Base-by-base conservation (phyloP, 2,113 vertebrate species). In the Mastomys coucha region DNA sequence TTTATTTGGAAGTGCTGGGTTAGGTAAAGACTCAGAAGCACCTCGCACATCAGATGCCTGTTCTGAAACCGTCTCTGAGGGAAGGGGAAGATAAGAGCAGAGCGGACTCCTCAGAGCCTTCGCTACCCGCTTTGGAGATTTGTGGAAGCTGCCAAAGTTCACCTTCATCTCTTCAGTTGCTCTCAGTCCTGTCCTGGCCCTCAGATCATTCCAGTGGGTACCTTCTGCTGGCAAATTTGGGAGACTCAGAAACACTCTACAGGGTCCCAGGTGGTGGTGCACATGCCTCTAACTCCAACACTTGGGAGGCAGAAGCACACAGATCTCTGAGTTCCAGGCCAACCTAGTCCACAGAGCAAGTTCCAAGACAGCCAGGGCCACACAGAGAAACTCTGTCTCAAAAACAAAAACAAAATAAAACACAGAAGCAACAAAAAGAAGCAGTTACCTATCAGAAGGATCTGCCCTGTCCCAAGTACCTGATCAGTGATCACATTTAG, bases 11-110 rank as follows among this genome's bases (percentile, higher is more conserved):
- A 92, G 90, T 96, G 86, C 75, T 3, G 81, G 63, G 75, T 81
- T 88, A 95, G 92, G 77, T 84, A 91, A 89, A 96, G 85, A 78
- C 49, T 14, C 76, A 76, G 60, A 96, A 80, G 33, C 65, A 24
- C 58, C 69, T 65, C 80, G 20, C 45, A 95, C 36, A 87, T 89
- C 8, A 69, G 63, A 93, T 75, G 87, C 81, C 63, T 10, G 65
- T 92, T 92, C 87, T 85, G 91, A 67, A 92, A 96, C 90, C 88
- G 89, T 81, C 93, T 90, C 67, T 72, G 63, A 86, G 28, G 49
- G 12, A 45, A 65, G 11, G 56, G 36, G 39, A 45, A 31, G 36
- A 60, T 12, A 19, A 63, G 36, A 51, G 22, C 0, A 42, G 58
- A 56, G 85, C 69, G 0, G 10, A 22, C 85, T 88, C 92, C 86